Evolutionary conservation across 2,113 vertebrate species (phyloP), one percentile per base, ranked within the genome.

Genomic region (Melanocharis versteri): DNA sequence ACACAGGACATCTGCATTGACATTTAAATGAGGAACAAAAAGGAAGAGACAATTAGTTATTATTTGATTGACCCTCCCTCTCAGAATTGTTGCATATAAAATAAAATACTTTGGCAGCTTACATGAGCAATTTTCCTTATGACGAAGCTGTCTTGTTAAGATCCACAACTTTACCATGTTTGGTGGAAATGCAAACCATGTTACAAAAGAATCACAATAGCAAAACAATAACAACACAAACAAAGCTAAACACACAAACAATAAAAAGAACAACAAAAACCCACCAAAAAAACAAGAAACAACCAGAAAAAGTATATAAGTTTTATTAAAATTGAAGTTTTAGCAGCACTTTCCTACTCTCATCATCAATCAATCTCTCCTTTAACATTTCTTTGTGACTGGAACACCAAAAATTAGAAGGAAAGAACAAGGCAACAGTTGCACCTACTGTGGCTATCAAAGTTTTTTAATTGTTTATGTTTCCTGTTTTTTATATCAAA

Each of bases 251-350:
- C 30, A 33, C 57, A 19, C 8, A 44, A 70, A 20, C 3, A 37
- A 33, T 37, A 33, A 37, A 65, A 65, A 20, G 3, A 50, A 8
- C 3, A 54, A 26, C 11, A 81, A 72, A 72, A 56, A 1, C 13
- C 10, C 30, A 23, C 6, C 11, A 39, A 31, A 23, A 56, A 10
- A 2, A 1, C 4, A 8, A 7, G n/a, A n/a, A n/a, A n/a, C n/a
- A n/a, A n/a, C 4, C 1, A 27, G 1, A 39, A 24, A 33, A 47
- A 30, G 1, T 10, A 28, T 17, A 1, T 13, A 16, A n/a, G 0
- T 30, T 47, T 2, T n/a, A 53, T 65, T 70, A 61, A 50, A 82
- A 42, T 6, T 35, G 4, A 51, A 61, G 5, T 48, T 91, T 91
- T 71, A 76, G 9, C 4, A 57, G 8, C 4, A 50, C 10, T 44